Base-by-base conservation (phyloP, 1,140 invertebrate genomes). In the Mycetomoellerius zeteki region DNA sequence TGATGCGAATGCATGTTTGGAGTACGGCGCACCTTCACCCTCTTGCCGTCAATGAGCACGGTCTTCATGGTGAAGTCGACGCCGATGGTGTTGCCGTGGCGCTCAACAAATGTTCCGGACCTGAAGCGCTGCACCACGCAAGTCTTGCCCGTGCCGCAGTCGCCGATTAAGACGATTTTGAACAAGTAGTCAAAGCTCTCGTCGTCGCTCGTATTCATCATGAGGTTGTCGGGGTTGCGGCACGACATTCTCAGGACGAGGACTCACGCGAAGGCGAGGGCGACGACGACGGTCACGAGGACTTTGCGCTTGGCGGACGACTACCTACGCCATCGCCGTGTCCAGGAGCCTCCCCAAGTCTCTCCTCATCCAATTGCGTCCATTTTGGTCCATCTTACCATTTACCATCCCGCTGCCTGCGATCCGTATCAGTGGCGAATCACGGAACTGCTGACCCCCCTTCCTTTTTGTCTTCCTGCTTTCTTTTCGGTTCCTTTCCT, bases 41-140 rank as follows among this genome's bases (percentile, higher is more conserved):
- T 97, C 95, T 99, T 99, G 19, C 97, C 98, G 95, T 99, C 98
- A 67, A 99, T 97, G 78, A 98, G 96, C 10, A 99, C 96, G 30
- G 98, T 99, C 97, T 99, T 99, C 98, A 99, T 99, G 82, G 98
- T 99, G 95, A 99, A 99, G 96, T 99, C 99, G 37, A 99, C 98
- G 71, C 98, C 98, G 92, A 99, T 99, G 33, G 99, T 99, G 93
- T 98, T 99, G 27, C 98, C 98, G 95, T 99, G 98, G 91, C 97
- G 97, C 95, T 99, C 98, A 82, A 99, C 97, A 94, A 98, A 99
- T 86, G 98, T 98, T 85, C 98, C 98, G 78, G 98, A 98, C 95
- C 98, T 98, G 94, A 99, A 98, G 86, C 98, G 96, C 94, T 99
- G 98, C 62, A 99, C 98, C 89, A 98, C 97, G 93, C 97, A 98